phyloP scores from a whole-genome alignment of 2,113 vertebrate genomes.

The Plestiodon gilberti region DNA sequence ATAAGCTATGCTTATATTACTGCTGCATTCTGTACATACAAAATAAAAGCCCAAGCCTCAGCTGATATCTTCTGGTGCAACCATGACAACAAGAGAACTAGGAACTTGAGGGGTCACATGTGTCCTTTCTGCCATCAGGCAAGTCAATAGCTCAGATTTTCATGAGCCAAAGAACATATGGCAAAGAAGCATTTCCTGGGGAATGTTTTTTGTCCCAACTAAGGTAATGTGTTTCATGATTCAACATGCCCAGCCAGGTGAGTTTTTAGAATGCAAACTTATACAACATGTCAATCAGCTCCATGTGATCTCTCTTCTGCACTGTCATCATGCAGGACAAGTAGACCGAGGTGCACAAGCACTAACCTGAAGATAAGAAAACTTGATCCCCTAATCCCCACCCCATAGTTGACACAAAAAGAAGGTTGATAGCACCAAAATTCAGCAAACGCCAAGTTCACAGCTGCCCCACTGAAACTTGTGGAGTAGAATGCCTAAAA shows the following conservation, averaged over 20 bases:
- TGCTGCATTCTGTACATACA: accelerated
- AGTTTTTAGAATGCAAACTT: neutral
- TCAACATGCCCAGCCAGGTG: neutral
- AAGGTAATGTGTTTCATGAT: neutral
- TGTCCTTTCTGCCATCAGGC: neutral
- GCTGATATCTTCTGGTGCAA: neutral
- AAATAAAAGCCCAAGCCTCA: neutral
- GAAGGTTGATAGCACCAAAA: neutral
- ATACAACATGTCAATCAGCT: neutral
- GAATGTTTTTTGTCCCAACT: neutral
- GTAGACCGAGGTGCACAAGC: no score
- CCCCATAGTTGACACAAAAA: neutral
- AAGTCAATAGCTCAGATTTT: neutral
- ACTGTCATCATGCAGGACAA: neutral
- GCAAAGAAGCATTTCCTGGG: neutral
- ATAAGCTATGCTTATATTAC: neutral
- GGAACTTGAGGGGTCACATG: neutral
- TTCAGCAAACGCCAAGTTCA: neutral
- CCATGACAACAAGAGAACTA: neutral
- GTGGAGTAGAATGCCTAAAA: neutral
- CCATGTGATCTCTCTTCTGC: neutral
- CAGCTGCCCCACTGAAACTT: neutral
- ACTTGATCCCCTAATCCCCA: neutral
- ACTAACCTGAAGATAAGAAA: neutral
- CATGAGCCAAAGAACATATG: neutral